Evolutionary conservation across 2,888 invertebrate genomes (phyloP).

Genomic region (Cataglyphis livida): DNA sequence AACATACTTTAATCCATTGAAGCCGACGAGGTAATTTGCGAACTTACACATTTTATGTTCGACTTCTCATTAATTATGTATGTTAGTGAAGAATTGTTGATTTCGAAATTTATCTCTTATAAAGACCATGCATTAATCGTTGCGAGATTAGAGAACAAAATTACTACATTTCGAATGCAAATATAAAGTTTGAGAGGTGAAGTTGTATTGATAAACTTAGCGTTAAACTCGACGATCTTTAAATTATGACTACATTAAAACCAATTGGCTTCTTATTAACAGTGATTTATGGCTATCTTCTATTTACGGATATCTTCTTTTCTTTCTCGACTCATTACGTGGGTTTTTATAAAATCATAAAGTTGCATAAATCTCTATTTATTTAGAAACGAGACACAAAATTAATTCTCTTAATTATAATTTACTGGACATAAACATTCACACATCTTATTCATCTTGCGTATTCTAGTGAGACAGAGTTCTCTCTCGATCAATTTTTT

Average conservation of each 20-base stretch:
- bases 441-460: not conserved
- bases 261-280: not conserved
- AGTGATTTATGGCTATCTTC: not conserved
- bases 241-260: not conserved
- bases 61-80: not conserved
- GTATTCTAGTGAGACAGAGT: too few species aligned
- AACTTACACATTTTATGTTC: not conserved
- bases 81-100: not conserved
- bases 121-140: not conserved
- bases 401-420: constrained; percentile 1
- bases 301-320: too few species aligned
- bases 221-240: not conserved
- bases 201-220: not conserved
- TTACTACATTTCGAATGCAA: not conserved
- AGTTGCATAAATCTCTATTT: not conserved
- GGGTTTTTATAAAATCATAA: not conserved
- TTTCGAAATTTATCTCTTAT: not conserved
- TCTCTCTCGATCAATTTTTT: not conserved
- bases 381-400: not conserved
- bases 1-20: not conserved
- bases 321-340: too few species aligned
- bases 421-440: not conserved
- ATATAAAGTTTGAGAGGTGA: not conserved
- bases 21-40: not conserved
- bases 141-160: not conserved